Percentiles rank a stretch among this genome's conserved stretches.
Conservation (phyloP, 2,888 invertebrate genomes). For the Mythimna lalbum region DNA sequence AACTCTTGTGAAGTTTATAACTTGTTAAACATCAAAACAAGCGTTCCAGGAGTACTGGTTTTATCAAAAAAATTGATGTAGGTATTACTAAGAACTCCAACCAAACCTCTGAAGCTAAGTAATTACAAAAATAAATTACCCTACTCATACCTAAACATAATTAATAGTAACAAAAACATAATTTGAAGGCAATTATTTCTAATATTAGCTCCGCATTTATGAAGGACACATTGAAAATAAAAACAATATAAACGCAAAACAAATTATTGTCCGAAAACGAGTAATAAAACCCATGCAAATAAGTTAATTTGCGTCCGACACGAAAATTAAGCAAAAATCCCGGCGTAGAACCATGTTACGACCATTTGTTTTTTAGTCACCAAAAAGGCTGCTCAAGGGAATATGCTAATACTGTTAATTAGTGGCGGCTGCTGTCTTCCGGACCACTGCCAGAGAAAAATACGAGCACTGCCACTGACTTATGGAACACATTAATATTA, state of each 20-base stretch:
- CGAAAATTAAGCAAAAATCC: constrained; percentile 77
- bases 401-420: constrained; percentile 90
- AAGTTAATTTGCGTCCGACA: constrained; percentile 73
- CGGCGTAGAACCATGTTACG: constrained; percentile 68
- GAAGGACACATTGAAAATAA: background rate
- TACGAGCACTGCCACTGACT: constrained; percentile 82
- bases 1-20: constrained; percentile 7
- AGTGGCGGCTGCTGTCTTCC: constrained; percentile 84
- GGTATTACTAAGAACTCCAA: too few species aligned
- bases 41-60: background rate
- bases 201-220: constrained; percentile 2
- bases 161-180: background rate
- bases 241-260: constrained; percentile 14
- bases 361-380: constrained; percentile 70
- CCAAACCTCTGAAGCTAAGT: background rate
- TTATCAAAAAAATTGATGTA: too few species aligned
- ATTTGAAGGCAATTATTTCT: background rate
- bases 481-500: constrained; percentile 88
- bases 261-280: constrained; percentile 23
- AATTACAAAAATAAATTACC: background rate
- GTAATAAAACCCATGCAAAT: constrained; percentile 70
- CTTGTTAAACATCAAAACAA: constrained; percentile 2
- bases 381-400: constrained; percentile 79
- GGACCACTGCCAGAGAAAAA: constrained; percentile 84
- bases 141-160: background rate